Conservation (phyloP, 2,113 vertebrate species). For the Gnathonemus longibarbis region DNA sequence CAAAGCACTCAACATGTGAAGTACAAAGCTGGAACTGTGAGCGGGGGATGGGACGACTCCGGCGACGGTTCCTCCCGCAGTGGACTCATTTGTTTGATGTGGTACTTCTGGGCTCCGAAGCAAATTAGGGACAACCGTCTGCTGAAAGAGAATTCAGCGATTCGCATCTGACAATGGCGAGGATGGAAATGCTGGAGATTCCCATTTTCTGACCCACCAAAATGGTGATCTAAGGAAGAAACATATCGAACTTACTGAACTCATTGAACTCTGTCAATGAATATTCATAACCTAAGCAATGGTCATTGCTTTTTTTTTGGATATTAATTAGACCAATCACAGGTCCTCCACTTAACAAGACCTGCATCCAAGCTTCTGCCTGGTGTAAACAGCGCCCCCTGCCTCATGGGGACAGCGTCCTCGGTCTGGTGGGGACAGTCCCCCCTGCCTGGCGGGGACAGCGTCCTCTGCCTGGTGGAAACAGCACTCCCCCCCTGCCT, state of each 20-base stretch:
- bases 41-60: not conserved
- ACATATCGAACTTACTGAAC: not conserved
- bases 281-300: not conserved
- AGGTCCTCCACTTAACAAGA: not conserved
- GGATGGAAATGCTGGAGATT: not conserved
- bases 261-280: not conserved
- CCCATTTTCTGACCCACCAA: not conserved
- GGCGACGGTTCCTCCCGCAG: not conserved
- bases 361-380: not conserved
- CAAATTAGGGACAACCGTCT: slow-evolving; percentile 8
- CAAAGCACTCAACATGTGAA: slow-evolving; percentile 6
- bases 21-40: slow-evolving; percentile 7
- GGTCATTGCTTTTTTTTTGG: not conserved
- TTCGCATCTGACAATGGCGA: not conserved
- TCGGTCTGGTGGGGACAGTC: not conserved
- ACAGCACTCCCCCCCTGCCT: too few relatives aligned
- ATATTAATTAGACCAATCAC: not conserved
- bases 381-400: not conserved
- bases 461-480: not conserved
- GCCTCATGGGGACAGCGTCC: not conserved
- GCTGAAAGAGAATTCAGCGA: not conserved
- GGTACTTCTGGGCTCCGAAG: not conserved
- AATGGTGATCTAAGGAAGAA: not conserved
- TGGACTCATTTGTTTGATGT: slow-evolving; percentile 14
- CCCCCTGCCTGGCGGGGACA: too few relatives aligned